Evolutionary conservation across 2,888 invertebrate genomes (phyloP).

Genomic region (Cephus pulcher): DNA sequence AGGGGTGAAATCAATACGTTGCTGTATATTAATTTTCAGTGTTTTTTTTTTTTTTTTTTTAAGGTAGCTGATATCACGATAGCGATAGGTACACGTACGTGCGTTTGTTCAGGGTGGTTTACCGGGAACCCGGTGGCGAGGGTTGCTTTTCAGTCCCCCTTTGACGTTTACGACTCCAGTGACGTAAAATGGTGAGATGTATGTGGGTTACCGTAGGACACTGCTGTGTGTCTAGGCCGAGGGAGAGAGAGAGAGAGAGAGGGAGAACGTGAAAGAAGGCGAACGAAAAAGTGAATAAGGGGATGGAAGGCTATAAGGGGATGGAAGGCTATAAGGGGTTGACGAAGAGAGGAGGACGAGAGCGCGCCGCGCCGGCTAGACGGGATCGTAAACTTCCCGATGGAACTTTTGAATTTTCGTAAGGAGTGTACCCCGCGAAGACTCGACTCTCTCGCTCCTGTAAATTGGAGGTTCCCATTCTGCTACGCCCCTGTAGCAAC

Average conservation of each 20-base stretch:
- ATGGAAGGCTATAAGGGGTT: background rate
- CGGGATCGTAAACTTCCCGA: conserved; percentile 61
- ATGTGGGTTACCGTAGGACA: background rate
- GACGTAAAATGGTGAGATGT: background rate
- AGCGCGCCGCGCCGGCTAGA: conserved; percentile 61
- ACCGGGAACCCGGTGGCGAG: background rate
- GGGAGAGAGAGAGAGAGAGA: conserved; percentile 15
- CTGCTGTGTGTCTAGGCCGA: background rate
- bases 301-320: background rate
- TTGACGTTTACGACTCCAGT: background rate
- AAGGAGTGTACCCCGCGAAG: conserved; percentile 29
- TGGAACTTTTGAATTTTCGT: conserved; percentile 61
- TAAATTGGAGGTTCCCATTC: conserved; percentile 51
- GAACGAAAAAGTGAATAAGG: conserved; percentile 7
- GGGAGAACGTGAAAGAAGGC: conserved; percentile 3
- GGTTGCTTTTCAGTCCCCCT: background rate
- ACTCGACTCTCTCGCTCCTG: conserved; percentile 35
- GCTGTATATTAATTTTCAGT: background rate
- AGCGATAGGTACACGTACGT: background rate
- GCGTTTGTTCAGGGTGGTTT: background rate
- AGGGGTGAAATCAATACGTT: background rate
- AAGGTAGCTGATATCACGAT: background rate
- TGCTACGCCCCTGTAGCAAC: background rate
- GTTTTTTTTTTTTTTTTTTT: background rate
- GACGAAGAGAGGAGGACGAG: conserved; percentile 27